Evolutionary conservation across 37 sponge, comb jelly and placozoan genomes (phyloP).

Genomic region (Oopsacas minuta): DNA sequence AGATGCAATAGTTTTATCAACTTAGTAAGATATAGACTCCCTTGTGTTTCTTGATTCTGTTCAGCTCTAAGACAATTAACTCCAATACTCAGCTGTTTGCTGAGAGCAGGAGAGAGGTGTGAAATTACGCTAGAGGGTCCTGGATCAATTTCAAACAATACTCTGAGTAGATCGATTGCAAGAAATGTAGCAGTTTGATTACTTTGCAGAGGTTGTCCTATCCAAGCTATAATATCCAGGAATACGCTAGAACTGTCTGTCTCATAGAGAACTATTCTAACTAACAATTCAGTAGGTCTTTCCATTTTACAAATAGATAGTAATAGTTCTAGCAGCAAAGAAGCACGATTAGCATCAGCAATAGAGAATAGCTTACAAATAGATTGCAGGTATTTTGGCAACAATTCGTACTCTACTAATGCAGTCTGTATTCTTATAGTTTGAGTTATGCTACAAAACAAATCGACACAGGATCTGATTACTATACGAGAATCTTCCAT

Average conservation of each 20-base stretch:
- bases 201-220: neutral
- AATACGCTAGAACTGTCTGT: neutral
- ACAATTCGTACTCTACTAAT: neutral
- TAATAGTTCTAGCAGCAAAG: neutral
- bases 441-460: neutral
- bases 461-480: neutral
- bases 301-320: neutral
- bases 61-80: neutral
- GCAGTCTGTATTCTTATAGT: neutral
- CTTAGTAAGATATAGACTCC: neutral
- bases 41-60: neutral
- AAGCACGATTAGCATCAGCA: neutral
- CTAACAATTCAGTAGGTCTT: neutral
- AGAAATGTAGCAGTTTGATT: neutral
- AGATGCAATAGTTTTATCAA: neutral
- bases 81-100: neutral
- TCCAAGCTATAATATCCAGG: neutral
- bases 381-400: neutral
- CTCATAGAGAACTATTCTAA: neutral
- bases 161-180: neutral
- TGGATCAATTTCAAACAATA: neutral
- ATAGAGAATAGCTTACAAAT: neutral
- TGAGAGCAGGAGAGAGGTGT: neutral
- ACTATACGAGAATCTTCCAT: neutral
- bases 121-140: neutral